Conservation (phyloP, 2,113 vertebrate species). For the Clarias magur region DNA sequence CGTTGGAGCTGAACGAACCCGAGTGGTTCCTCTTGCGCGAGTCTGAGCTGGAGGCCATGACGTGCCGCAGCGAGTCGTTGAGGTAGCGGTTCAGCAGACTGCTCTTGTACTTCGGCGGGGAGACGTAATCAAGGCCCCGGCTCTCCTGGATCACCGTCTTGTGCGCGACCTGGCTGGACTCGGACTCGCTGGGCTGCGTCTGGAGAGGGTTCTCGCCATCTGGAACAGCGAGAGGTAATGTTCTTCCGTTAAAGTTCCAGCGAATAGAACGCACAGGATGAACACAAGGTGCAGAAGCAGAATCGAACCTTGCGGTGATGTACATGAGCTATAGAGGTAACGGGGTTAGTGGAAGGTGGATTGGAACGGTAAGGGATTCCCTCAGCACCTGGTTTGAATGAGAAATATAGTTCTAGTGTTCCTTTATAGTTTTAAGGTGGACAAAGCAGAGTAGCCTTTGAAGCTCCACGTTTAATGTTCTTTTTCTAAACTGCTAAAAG, state of each 20-base stretch:
- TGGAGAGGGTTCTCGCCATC: conserved; percentile 85
- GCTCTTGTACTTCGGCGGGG: conserved; percentile 97
- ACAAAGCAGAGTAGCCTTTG: neutral
- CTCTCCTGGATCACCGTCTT: conserved; percentile 79
- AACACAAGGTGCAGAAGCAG: neutral
- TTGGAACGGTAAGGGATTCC: neutral
- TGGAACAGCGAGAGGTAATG: conserved; percentile 55
- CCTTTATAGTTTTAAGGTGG: neutral
- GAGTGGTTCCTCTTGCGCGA: conserved; percentile 89
- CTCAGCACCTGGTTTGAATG: neutral
- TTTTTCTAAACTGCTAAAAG: neutral
- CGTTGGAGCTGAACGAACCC: conserved; percentile 93
- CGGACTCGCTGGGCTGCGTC: conserved; percentile 77
- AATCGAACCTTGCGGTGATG: neutral
- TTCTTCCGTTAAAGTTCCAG: conserved; percentile 20
- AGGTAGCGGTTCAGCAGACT: conserved; percentile 95
- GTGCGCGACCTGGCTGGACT: conserved; percentile 80
- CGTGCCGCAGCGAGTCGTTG: conserved; percentile 93
- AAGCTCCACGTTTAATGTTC: neutral
- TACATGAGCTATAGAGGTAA: neutral
- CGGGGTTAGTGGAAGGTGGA: neutral
- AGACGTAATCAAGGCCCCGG: conserved; percentile 81
- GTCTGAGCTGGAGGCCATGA: conserved; percentile 85
- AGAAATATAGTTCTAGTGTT: neutral
- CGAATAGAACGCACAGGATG: neutral